Conservation (phyloP, 1,140 invertebrate species). For the Philopotamus ludificatus region DNA sequence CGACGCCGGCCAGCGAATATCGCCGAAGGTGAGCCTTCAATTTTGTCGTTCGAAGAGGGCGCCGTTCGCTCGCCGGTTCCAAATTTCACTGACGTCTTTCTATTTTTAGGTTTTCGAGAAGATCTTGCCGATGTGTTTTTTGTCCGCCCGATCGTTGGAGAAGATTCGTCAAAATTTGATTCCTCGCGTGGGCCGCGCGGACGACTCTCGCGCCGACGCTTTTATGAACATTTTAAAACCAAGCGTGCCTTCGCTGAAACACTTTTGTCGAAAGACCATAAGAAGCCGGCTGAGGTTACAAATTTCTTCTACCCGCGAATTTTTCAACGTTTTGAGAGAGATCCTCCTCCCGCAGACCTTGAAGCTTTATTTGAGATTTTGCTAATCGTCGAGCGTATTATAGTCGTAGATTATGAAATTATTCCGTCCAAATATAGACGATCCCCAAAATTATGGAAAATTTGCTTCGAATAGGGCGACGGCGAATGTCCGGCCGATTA, state of each 20-base stretch:
- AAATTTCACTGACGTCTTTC: not conserved
- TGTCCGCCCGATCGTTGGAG: constrained; percentile 17
- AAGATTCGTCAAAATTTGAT: constrained; percentile 15
- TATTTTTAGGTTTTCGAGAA: constrained; percentile 33
- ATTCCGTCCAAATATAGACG: no score
- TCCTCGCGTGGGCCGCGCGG: not conserved
- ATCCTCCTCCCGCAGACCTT: constrained; percentile 30
- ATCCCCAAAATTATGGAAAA: no score
- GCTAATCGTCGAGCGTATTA: no score
- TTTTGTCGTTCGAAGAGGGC: not conserved
- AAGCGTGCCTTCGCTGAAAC: constrained; percentile 28
- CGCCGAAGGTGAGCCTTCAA: constrained; percentile 20
- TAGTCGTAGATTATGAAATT: no score
- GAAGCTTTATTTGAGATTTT: constrained; percentile 36
- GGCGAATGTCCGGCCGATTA: no score
- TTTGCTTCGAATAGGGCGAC: no score
- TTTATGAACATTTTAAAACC: constrained; percentile 23
- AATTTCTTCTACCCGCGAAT: constrained; percentile 24
- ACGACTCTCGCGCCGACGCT: not conserved
- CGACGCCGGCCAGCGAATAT: constrained; percentile 33
- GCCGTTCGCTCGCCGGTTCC: not conserved
- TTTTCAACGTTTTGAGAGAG: constrained; percentile 23
- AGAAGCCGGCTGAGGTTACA: constrained; percentile 21
- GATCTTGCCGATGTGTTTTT: constrained; percentile 33
- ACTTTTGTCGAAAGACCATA: constrained; percentile 32